These are phyloP conservation scores for Microctenopoma lineatum DNA, from an alignment of 2,797 vertebrate species.

Conservation along the genomic window DNA sequence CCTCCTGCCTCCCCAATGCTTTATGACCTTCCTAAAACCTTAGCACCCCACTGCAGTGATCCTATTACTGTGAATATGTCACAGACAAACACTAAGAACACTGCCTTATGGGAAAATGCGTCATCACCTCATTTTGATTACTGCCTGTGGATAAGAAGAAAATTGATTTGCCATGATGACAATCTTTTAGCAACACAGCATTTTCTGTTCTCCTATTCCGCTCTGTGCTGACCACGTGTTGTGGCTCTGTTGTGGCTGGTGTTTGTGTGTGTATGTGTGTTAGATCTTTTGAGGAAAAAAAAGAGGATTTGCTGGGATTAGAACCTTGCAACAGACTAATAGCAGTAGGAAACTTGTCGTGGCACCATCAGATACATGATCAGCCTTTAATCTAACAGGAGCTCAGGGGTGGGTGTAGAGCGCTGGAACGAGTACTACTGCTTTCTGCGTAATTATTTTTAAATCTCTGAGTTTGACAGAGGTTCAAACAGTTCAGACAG, in stretches of 20 bases:
- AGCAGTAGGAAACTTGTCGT: constrained; percentile 67
- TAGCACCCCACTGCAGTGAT: constrained; percentile 41
- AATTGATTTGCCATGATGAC: constrained; percentile 61
- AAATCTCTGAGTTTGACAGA: constrained; percentile 56
- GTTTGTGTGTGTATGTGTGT: constrained; percentile 53
- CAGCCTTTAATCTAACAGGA: constrained; percentile 74
- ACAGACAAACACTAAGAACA: constrained; percentile 59
- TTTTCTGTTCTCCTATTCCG: constrained; percentile 58
- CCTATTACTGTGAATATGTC: constrained; percentile 58
- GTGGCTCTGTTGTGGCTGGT: constrained; percentile 38
- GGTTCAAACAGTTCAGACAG: constrained; percentile 29
- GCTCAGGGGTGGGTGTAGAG: constrained; percentile 53
- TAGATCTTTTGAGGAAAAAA: constrained; percentile 71
- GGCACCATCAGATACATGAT: constrained; percentile 73
- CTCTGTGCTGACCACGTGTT: constrained; percentile 50
- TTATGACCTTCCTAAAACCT: constrained; percentile 53
- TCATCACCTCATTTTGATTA: constrained; percentile 79
- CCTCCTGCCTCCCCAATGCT: constrained; percentile 38
- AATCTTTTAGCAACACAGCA: constrained; percentile 54
- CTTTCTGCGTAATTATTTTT: constrained; percentile 72
- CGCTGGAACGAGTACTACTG: constrained; percentile 59
- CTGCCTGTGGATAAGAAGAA: constrained; percentile 69
- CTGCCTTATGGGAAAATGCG: constrained; percentile 63
- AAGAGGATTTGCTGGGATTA: constrained; percentile 83
- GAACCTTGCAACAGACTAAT: constrained; percentile 65